Evolutionary conservation across 2,113 vertebrate species (phyloP), one percentile per base, ranked within the genome.

Genomic region (Australoheros scitulus): DNA sequence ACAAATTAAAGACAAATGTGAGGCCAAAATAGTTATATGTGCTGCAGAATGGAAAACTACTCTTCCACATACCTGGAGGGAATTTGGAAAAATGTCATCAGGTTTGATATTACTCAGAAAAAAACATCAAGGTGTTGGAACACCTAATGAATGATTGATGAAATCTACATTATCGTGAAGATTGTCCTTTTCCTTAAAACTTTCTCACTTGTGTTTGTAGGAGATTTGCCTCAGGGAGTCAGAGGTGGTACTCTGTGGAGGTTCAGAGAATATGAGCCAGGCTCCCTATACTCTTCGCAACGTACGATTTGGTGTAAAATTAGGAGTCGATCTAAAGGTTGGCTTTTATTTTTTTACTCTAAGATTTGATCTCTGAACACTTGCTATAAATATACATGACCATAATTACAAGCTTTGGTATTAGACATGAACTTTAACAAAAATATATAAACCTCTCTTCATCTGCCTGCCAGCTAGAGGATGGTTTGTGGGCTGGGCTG

Each of bases 211-310:
- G 59, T 90, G 38, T 85, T 76, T 94, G 87, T 86, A 99, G 98
- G 98, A 99, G 89, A 99, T 99, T 70, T 97, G 96, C 83, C 95
- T 97, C 1, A 96, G 95, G 55, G 98, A 99, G 1, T 96, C 98
- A 0, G 98, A 99, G 91, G 93, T 99, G 15, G 97, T 99, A 8
- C 89, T 99, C 43, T 99, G 98, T 70, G 98, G 96, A 1, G 98
- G 98, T 13, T 95, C 97, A 0, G 98, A 99, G 91, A 98, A 74
- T 81, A 99, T 99, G 98, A 99, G 98, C 92, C 98, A 99, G 72
- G 87, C 97, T 5, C 98, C 98, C 0, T 98, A 96, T 0, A 95
- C 94, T 0, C 97, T 97, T 41, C 96, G 98, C 55, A 99, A 99
- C 65, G 76, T 97, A 1, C 96, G 98, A 6, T 99, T 99, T 57